Base-by-base conservation (phyloP, 2,888 invertebrate genomes). In the Drosophila rellima region DNA sequence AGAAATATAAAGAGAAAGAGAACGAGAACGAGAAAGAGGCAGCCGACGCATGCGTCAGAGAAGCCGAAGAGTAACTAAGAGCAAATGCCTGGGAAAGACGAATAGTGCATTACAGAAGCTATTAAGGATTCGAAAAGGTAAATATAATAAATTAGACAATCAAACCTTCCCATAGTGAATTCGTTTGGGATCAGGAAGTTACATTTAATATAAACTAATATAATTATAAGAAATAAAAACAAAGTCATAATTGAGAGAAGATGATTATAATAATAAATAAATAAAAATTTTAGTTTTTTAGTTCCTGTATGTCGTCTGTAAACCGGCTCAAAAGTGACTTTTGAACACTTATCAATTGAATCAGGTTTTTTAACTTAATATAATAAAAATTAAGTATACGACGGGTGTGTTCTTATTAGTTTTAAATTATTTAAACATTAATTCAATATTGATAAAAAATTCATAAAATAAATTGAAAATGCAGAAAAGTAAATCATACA, bases 31-130 rank as follows among this genome's bases (percentile, higher is more conserved):
- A 11, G 26, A 37, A 26, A 48, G 11, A 18, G 11, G 23, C 8
- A 13, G 5, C n/a, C 17, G 2, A 42, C 44, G 73, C 75, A 42
- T 70, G 73, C 73, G 73, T 23, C 8, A 5, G 4, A 6, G 1
- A 0, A 23, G 23, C 18, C 2, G 7, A 15, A 31, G 33, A 42
- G 44, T n/a, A 40, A 15, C 10, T 18, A 74, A 74, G 73, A 65
- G 55, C 13, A 35, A 35, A 33, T 39, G 8, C 23, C 31, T 48
- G 60, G 48, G 35, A 45, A 8, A 4, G 35, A 17, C 11, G 7
- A 31, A 45, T 29, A 2, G 11, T 33, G 18, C 3, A 33, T 13
- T 33, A 2, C 8, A 42, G 8, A 1, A 29, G 15, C 23, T 45
- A 42, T 55, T 42, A 55, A 33, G 31, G 31, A 55, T 55, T 55